Conservation (phyloP, 2,888 invertebrate species). For the Drosophila ustulata region DNA sequence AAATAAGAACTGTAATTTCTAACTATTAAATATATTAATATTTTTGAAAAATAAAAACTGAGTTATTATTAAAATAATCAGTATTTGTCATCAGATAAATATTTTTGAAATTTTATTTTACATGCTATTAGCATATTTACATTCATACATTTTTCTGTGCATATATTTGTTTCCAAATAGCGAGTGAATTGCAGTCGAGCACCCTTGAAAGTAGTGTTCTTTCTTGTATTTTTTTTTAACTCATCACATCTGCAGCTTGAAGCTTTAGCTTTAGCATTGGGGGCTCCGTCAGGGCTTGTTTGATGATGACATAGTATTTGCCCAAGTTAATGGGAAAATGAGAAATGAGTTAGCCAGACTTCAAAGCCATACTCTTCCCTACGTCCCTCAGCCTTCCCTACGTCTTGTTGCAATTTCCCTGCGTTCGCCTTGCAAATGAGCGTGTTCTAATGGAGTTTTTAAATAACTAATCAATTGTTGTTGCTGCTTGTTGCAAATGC, state of each 20-base stretch:
- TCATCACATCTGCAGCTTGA: slow-evolving; percentile 22
- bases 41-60: too few relatives aligned
- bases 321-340: slow-evolving; percentile 68
- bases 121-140: too few relatives aligned
- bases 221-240: slow-evolving; percentile 7
- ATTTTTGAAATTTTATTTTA: too few relatives aligned
- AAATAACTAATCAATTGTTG: slow-evolving; percentile 69
- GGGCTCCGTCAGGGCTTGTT: slow-evolving; percentile 50
- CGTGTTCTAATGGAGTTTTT: slow-evolving; percentile 69
- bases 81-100: too few relatives aligned
- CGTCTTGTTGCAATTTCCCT: background rate
- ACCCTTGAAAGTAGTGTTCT: background rate
- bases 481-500: slow-evolving; percentile 18
- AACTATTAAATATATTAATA: too few relatives aligned
- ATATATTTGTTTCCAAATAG: background rate
- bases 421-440: slow-evolving; percentile 35
- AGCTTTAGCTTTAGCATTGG: slow-evolving; percentile 27
- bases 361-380: background rate
- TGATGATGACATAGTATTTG: slow-evolving; percentile 67
- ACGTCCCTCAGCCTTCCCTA: background rate
- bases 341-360: slow-evolving; percentile 49
- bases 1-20: too few relatives aligned
- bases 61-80: too few relatives aligned
- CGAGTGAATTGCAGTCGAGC: background rate
- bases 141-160: too few relatives aligned